Base-by-base conservation (phyloP, 2,797 vertebrate species). In the Catostomus latipinnis region DNA sequence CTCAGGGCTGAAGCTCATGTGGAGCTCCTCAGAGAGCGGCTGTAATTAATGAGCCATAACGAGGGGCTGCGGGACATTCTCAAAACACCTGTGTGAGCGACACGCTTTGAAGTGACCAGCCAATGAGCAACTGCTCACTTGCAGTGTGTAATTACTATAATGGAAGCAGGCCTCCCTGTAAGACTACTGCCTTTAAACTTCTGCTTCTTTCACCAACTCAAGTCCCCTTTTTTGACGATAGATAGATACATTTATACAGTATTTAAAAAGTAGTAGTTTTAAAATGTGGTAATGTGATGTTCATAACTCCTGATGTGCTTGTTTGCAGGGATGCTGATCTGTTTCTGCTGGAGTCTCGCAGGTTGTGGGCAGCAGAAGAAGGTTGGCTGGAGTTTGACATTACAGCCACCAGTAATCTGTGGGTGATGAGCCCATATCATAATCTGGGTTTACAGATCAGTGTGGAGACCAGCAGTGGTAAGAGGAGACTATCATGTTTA, bases 341-440 rank as follows among this genome's bases (percentile, higher is more conserved):
- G 65, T 98, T 98, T 86, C 90, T 99, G 87, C 87, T 99, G 93
- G 97, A 98, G 87, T 96, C 96, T 0, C 95, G 95, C 0, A 88
- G 88, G 0, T 93, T 99, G 73, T 97, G 97, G 97, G 96, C 96
- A 0, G 93, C 95, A 0, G 96, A 99, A 82, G 97, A 98, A 87
- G 97, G 98, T 86, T 99, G 98, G 98, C 90, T 99, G 88, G 98
- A 98, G 91, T 98, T 99, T 45, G 97, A 99, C 73, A 96, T 99
- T 91, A 98, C 98, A 0, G 96, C 97, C 86, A 98, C 97, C 57
- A 98, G 96, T 86, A 99, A 99, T 90, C 93, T 99, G 86, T 99
- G 98, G 98, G 94, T 99, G 81, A 95, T 99, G 95, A 98, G 95
- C 67, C 97, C 97, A 0, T 88, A 88, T 73, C 96, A 97, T 90